A percentile compares a stretch with the other conserved stretches of the same genome.
Evolutionary conservation across 2,888 invertebrate species (phyloP).

Genomic region (Brachypterus glaber): DNA sequence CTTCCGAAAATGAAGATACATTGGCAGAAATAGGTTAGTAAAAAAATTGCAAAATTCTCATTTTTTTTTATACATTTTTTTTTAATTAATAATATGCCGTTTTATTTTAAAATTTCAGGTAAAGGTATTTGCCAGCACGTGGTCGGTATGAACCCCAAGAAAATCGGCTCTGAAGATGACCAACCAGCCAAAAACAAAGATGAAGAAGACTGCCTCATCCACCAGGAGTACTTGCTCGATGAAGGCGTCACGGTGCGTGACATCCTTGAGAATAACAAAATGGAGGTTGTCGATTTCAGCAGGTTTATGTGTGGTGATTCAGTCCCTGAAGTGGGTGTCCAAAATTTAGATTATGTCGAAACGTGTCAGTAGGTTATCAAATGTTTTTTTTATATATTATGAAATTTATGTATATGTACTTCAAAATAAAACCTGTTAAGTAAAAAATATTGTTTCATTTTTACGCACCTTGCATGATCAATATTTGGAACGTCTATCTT

Average conservation of each 20-base stretch:
- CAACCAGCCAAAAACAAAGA: constrained; percentile 55
- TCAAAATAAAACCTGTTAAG: too few relatives aligned
- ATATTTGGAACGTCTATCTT: too few relatives aligned
- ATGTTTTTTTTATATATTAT: too few relatives aligned
- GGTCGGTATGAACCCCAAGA: constrained; percentile 76
- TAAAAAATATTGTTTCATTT: too few relatives aligned
- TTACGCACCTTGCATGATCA: too few relatives aligned
- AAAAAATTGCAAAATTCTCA: too few relatives aligned
- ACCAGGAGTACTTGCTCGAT: constrained; percentile 81
- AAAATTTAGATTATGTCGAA: constrained; percentile 50
- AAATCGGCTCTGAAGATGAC: constrained; percentile 56
- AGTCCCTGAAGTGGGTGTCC: constrained; percentile 24
- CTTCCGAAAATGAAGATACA: constrained; percentile 25
- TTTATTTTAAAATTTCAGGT: constrained; percentile 45
- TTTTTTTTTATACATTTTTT: too few relatives aligned
- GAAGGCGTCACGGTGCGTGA: constrained; percentile 64
- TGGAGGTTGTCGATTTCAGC: constrained; percentile 68
- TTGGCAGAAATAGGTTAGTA: too few relatives aligned
- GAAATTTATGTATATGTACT: too few relatives aligned
- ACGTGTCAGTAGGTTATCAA: constrained; percentile 56
- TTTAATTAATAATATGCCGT: constrained; percentile 4
- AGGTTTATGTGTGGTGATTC: constrained; percentile 82
- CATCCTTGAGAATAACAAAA: constrained; percentile 54
- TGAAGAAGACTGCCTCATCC: constrained; percentile 70
- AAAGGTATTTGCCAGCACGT: constrained; percentile 85